A percentile compares a stretch with the other conserved stretches of the same genome.
These are phyloP conservation scores for Stramonita haemastoma DNA, from an alignment of 2,888 invertebrate genomes.

Conservation along the genomic window DNA sequence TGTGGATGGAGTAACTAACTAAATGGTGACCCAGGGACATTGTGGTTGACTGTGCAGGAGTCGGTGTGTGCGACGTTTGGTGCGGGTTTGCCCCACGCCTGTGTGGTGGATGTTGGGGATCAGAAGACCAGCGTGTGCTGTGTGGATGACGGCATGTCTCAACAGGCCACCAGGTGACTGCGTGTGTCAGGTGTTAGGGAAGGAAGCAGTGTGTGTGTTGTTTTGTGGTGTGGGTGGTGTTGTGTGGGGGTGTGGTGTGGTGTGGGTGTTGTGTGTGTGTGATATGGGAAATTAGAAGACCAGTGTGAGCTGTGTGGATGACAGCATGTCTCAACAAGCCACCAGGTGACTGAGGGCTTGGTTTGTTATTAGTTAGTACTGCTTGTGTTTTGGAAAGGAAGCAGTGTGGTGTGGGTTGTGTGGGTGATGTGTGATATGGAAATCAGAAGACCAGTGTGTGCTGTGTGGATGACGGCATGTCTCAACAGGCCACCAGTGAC, in stretches of 20 bases:
- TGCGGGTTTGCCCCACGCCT: conserved; percentile 89
- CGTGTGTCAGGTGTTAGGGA: not conserved
- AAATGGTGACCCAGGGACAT: no score
- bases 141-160: conserved; percentile 96
- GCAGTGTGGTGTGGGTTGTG: conserved; percentile 88
- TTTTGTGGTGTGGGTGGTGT: no score
- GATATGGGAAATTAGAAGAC: conserved; percentile 97
- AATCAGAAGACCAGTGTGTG: conserved; percentile 97
- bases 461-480: conserved; percentile 97
- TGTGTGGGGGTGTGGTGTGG: no score
- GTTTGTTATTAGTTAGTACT: no score
- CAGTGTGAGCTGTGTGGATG: conserved; percentile 96
- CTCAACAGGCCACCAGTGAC: conserved; percentile 87
- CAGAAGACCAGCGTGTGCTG: conserved; percentile 97
- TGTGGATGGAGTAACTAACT: no score
- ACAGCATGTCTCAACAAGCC: conserved; percentile 93
- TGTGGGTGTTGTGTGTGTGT: no score
- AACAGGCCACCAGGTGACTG: conserved; percentile 85
- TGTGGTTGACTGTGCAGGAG: conserved; percentile 80
- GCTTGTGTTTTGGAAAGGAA: not conserved
- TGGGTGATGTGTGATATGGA: conserved; percentile 94
- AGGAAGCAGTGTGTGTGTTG: no score
- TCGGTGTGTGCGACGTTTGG: conserved; percentile 92
- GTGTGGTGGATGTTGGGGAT: conserved; percentile 96
- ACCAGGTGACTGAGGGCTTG: conserved; percentile 84